Evolutionary conservation across 2,888 invertebrate genomes (phyloP).

Genomic region (Sipha maydis): DNA sequence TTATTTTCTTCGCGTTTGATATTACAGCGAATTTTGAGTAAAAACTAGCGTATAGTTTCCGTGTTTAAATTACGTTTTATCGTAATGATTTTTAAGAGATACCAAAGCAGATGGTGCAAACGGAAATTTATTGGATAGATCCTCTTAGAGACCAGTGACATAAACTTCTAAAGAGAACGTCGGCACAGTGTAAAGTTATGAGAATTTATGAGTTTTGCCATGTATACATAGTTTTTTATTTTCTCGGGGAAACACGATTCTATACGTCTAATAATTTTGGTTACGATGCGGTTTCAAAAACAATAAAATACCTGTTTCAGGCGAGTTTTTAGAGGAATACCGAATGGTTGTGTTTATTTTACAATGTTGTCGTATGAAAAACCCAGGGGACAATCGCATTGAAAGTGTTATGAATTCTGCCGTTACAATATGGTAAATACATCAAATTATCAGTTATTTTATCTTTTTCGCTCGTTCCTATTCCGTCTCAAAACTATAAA

Average conservation of each 20-base stretch:
- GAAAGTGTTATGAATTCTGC: slow-evolving; percentile 5
- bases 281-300: slow-evolving; percentile 13
- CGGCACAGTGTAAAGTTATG: slow-evolving; percentile 24
- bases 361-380: background rate
- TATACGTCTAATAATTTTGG: slow-evolving; percentile 20
- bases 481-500: background rate
- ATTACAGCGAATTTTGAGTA: slow-evolving; percentile 34
- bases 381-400: background rate
- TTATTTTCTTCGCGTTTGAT: slow-evolving; percentile 14
- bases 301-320: slow-evolving; percentile 46
- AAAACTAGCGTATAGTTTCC: background rate
- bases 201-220: slow-evolving; percentile 42
- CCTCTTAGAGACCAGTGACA: slow-evolving; percentile 6
- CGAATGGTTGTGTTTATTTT: background rate
- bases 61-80: slow-evolving; percentile 28
- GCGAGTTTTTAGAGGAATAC: background rate
- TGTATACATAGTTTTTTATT: slow-evolving; percentile 5
- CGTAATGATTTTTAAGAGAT: slow-evolving; percentile 28
- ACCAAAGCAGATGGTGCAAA: slow-evolving; percentile 3
- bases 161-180: slow-evolving; percentile 33
- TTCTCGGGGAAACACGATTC: background rate
- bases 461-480: background rate
- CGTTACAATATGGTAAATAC: background rate
- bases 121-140: slow-evolving; percentile 49
- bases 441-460: slow-evolving; percentile 2